These are phyloP conservation scores for Pararge aegeria DNA, from an alignment of 1,140 invertebrate genomes.

Conservation along the genomic window DNA sequence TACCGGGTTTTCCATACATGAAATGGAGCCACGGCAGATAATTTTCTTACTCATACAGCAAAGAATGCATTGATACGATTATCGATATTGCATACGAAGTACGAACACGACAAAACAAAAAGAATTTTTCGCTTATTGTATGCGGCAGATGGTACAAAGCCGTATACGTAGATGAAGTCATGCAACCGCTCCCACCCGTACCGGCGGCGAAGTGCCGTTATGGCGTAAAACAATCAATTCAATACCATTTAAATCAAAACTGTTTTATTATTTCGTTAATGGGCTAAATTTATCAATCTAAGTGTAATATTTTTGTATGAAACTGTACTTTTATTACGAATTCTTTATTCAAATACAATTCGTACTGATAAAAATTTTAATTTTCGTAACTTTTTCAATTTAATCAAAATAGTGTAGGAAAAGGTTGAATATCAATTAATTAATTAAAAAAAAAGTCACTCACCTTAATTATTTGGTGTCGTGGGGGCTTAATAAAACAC, in stretches of 20 bases:
- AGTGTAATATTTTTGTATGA: background rate
- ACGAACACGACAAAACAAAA: slow-evolving; percentile 22
- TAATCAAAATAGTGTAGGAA: background rate
- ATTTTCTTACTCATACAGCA: slow-evolving; percentile 22
- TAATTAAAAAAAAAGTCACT: slow-evolving; percentile 34
- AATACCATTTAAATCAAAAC: background rate
- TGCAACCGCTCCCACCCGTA: slow-evolving; percentile 41
- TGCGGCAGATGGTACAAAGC: slow-evolving; percentile 37
- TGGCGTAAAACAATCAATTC: slow-evolving; percentile 28
- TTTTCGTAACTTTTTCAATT: too few relatives aligned
- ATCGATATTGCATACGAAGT: slow-evolving; percentile 24
- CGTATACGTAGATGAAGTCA: slow-evolving; percentile 48
- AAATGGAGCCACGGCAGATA: slow-evolving; percentile 26
- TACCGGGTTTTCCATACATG: slow-evolving; percentile 22
- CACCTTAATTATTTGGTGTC: slow-evolving; percentile 53
- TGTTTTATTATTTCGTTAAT: background rate
- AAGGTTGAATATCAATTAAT: background rate
- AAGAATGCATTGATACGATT: slow-evolving; percentile 30
- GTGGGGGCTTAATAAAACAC: slow-evolving; percentile 32
- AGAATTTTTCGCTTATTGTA: slow-evolving; percentile 22
- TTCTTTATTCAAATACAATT: background rate
- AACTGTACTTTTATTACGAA: background rate
- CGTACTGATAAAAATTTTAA: too few relatives aligned
- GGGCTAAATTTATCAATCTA: background rate
- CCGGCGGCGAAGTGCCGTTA: slow-evolving; percentile 35